Conservation (phyloP, 2,113 vertebrate species). For the Menidia beryllina region DNA sequence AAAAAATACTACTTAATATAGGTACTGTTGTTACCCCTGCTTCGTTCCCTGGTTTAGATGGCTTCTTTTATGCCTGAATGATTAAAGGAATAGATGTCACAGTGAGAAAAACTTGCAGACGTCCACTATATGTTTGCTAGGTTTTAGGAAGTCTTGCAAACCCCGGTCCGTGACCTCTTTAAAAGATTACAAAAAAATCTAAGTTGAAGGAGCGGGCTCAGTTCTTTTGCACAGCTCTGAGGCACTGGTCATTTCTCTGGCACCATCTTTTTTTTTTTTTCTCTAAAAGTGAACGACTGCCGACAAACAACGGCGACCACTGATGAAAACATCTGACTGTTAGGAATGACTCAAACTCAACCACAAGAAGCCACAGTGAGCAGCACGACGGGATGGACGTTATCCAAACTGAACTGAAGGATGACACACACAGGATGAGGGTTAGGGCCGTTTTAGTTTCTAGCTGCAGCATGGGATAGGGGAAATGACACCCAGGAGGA, state of each 20-base stretch:
- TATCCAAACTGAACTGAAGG: background rate
- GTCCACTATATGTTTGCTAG: too few relatives aligned
- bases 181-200: background rate
- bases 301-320: background rate
- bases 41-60: too few relatives aligned
- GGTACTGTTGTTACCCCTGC: too few relatives aligned
- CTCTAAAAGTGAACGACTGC: conserved; percentile 5
- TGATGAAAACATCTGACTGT: conserved; percentile 35
- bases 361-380: conserved; percentile 13
- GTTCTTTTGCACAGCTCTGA: conserved; percentile 6
- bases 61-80: too few relatives aligned
- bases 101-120: too few relatives aligned
- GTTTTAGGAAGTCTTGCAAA: background rate
- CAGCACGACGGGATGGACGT: conserved; percentile 10
- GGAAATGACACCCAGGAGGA: conserved; percentile 25
- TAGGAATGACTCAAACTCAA: conserved; percentile 12
- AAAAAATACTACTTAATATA: too few relatives aligned
- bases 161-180: too few relatives aligned
- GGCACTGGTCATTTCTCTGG: background rate
- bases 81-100: too few relatives aligned
- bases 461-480: background rate
- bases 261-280: background rate
- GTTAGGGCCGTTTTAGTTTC: conserved; percentile 1
- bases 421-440: background rate
- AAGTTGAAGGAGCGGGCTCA: background rate